These are phyloP conservation scores for Orthosia cruda DNA, from an alignment of 2,888 invertebrate genomes.

Conservation along the genomic window DNA sequence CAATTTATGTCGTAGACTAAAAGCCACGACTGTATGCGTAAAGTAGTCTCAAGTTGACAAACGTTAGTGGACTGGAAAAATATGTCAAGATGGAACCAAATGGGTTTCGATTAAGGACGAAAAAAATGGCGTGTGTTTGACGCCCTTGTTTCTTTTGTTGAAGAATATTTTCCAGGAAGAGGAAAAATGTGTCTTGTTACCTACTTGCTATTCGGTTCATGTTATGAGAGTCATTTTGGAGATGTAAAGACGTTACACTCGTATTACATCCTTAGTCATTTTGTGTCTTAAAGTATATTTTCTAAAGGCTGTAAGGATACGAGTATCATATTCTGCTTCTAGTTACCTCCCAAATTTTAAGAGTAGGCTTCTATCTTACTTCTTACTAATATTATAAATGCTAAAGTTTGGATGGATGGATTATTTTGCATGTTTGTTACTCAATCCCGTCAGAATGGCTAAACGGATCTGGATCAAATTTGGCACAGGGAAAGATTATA, in stretches of 20 bases:
- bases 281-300: conserved; percentile 1
- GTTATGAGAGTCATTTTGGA: conserved; percentile 26
- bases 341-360: neutral
- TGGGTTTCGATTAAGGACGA: conserved; percentile 54
- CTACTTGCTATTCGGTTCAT: conserved; percentile 45
- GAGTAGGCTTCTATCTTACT: neutral
- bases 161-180: conserved; percentile 29
- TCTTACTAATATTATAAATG: too few species aligned
- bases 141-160: conserved; percentile 37
- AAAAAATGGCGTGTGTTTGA: conserved; percentile 43
- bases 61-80: conserved; percentile 57
- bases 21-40: conserved; percentile 38
- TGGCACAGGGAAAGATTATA: too few species aligned
- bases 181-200: conserved; percentile 29
- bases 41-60: conserved; percentile 49
- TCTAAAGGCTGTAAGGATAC: neutral
- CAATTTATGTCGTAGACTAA: conserved; percentile 35
- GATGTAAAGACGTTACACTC: conserved; percentile 18
- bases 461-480: too few species aligned
- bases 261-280: conserved; percentile 5
- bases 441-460: too few species aligned
- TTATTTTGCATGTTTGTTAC: too few species aligned
- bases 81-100: conserved; percentile 45
- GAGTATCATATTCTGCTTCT: neutral
- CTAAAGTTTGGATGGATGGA: too few species aligned